Evolutionary conservation across 2,888 invertebrate species (phyloP).

Genomic region (Camptogramma bilineatum): DNA sequence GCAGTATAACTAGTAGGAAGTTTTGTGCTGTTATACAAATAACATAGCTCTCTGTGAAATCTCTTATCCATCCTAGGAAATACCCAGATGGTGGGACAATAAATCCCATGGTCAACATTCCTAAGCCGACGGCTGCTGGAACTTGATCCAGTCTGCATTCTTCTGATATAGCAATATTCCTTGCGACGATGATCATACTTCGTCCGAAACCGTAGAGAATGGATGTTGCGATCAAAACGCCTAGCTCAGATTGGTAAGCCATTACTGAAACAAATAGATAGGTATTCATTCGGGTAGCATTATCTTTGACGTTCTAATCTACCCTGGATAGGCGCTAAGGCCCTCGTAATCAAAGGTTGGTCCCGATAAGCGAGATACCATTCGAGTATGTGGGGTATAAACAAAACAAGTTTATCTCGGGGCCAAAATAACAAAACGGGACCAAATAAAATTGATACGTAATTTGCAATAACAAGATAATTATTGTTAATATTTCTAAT

Average conservation of each 20-base stretch:
- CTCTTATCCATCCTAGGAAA: constrained; percentile 88
- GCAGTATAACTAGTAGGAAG: constrained; percentile 79
- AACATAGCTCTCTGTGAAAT: constrained; percentile 87
- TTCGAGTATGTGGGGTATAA: constrained; percentile 23
- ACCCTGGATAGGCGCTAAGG: constrained; percentile 5
- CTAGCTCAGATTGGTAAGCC: constrained; percentile 85
- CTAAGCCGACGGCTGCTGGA: constrained; percentile 89
- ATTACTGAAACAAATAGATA: constrained; percentile 72
- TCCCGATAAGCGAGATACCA: constrained; percentile 18
- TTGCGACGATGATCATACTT: constrained; percentile 90
- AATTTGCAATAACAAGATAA: constrained; percentile 19
- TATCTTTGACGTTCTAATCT: constrained; percentile 1
- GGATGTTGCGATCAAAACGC: constrained; percentile 82
- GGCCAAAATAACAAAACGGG: constrained; percentile 22
- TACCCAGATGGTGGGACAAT: constrained; percentile 88
- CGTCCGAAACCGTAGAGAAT: constrained; percentile 89
- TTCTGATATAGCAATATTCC: constrained; percentile 89
- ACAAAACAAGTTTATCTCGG: constrained; percentile 21
- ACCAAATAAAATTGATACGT: constrained; percentile 21
- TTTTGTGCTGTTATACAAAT: constrained; percentile 88
- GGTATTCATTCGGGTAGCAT: not conserved
- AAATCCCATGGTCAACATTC: constrained; percentile 90
- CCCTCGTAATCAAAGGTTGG: constrained; percentile 23
- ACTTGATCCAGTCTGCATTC: constrained; percentile 85
- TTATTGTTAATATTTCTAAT: not conserved